Percentiles rank a stretch among this genome's conserved stretches.
phyloP scores from a whole-genome alignment of 2,113 vertebrate genomes.

The Heliornis fulica region DNA sequence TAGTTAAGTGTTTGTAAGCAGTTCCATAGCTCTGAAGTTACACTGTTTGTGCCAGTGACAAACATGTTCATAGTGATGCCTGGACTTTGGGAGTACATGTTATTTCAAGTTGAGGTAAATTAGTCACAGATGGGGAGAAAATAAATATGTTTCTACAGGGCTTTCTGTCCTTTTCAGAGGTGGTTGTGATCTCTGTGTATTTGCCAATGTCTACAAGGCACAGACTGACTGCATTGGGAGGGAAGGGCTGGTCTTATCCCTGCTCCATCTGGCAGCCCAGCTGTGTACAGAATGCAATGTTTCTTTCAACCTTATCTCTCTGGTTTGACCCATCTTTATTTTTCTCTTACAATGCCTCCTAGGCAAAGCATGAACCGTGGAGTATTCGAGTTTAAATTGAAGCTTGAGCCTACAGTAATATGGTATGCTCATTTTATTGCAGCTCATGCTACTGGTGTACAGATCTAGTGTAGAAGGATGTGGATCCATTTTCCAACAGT shows the following conservation, averaged over 20 bases:
- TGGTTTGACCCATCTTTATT: neutral
- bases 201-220: neutral
- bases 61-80: neutral
- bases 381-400: neutral
- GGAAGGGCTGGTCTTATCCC: neutral
- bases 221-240: neutral
- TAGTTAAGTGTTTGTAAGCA: neutral
- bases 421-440: neutral
- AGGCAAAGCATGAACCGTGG: neutral
- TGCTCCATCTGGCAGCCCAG: neutral
- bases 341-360: neutral
- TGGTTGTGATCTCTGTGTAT: neutral
- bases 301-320: neutral
- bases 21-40: neutral
- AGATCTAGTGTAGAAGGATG: neutral
- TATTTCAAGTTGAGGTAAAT: neutral
- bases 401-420: neutral
- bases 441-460: constrained; percentile 4
- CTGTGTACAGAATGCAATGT: neutral
- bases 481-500: neutral
- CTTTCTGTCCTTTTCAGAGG: neutral
- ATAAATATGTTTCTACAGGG: neutral
- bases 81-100: neutral
- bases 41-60: neutral
- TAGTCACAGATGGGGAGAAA: fast-evolving